Conservation (phyloP, 2,113 vertebrate species). For the Chaetodon trifascialis region DNA sequence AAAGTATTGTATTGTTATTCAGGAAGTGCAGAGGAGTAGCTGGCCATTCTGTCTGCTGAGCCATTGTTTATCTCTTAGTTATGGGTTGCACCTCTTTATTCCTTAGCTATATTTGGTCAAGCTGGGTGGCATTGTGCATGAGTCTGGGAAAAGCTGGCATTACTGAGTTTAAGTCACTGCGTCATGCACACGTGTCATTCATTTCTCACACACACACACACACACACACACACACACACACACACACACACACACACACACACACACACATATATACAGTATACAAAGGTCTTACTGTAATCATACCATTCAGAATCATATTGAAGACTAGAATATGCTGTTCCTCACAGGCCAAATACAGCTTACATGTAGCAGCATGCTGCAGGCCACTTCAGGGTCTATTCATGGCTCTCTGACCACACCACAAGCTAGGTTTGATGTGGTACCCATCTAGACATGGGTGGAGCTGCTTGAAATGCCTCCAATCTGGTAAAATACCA, state of each 20-base stretch:
- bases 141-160: conserved; percentile 64
- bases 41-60: conserved; percentile 60
- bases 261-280: neutral
- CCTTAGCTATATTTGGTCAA: conserved; percentile 69
- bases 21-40: conserved; percentile 80
- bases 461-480: conserved; percentile 72
- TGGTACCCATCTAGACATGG: conserved; percentile 75
- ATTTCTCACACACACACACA: neutral
- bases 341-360: conserved; percentile 8
- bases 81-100: conserved; percentile 49
- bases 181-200: conserved; percentile 24
- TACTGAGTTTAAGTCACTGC: conserved; percentile 46
- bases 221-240: neutral
- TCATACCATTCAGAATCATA: conserved; percentile 11
- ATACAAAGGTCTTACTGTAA: conserved; percentile 30
- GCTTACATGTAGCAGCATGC: conserved; percentile 47
- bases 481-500: conserved; percentile 66
- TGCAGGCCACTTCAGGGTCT: conserved; percentile 50
- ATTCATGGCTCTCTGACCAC: conserved; percentile 71
- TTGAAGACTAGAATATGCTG: conserved; percentile 31
- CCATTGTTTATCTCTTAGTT: conserved; percentile 77
- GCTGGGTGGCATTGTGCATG: conserved; percentile 59
- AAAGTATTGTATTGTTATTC: conserved; percentile 76
- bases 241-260: neutral
- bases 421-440: conserved; percentile 74